phyloP scores from a whole-genome alignment of 2,797 vertebrate genomes.

The Silurus aristotelis region DNA sequence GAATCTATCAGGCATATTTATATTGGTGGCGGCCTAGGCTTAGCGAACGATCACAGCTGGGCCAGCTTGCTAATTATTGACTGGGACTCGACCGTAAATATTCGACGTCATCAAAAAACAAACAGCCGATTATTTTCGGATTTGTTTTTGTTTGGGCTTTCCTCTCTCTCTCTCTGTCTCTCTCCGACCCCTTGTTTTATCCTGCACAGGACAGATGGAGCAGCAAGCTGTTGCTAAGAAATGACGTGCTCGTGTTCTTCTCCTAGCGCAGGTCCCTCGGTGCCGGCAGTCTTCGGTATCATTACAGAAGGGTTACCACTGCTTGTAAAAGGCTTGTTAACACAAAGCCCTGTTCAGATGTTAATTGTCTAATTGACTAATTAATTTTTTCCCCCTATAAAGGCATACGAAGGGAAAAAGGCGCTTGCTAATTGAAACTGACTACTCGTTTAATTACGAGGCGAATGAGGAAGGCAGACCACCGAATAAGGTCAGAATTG shows the following conservation, averaged over 20 bases:
- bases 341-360: conserved; percentile 85
- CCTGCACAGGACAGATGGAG: conserved; percentile 51
- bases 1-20: conserved; percentile 76
- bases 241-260: conserved; percentile 49
- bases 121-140: conserved; percentile 55
- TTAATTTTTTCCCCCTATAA: conserved; percentile 79
- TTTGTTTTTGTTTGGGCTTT: conserved; percentile 53
- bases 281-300: conserved; percentile 67
- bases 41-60: conserved; percentile 61
- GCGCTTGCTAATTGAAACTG: conserved; percentile 79
- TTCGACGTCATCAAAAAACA: conserved; percentile 44
- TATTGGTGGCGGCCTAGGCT: conserved; percentile 72
- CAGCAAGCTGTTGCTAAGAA: conserved; percentile 50
- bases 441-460: conserved; percentile 85
- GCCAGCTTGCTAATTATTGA: conserved; percentile 53
- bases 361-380: conserved; percentile 89
- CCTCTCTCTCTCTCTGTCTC: background rate
- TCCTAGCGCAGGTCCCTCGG: conserved; percentile 72
- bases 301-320: conserved; percentile 78
- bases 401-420: conserved; percentile 70
- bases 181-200: background rate
- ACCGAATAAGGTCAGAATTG: conserved; percentile 59
- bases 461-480: conserved; percentile 54
- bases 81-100: conserved; percentile 49
- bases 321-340: conserved; percentile 86